Base-by-base conservation (phyloP, 1,140 invertebrate species). In the Stenopsyche tienmushanensis region DNA sequence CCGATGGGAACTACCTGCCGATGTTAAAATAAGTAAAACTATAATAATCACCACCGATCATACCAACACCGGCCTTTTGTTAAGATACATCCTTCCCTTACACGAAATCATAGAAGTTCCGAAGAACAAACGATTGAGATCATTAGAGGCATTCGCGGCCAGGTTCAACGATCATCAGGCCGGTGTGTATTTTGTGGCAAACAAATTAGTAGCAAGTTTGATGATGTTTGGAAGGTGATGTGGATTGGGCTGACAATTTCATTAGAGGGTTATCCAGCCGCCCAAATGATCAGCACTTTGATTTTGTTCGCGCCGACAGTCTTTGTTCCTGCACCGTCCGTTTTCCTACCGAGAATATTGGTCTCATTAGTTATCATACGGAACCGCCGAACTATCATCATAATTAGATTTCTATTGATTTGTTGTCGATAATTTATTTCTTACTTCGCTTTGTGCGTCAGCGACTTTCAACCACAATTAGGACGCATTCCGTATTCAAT, bases 201-300 rank as follows among this genome's bases (percentile, higher is more conserved):
- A 59, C 39, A 59, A 59, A 59, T 59, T 59, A 44, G 55, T 59
- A 59, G 29, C 29, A 44, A 59, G 34, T 59, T 20, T 59, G 13
- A 15, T 59, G 55, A 47, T 47, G 44, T 47, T 47, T 47, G 44
- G 44, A 3, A 17, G n/a, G 17, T 20, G 52, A 65, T 69, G 58
- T 63, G 62, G 55, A 65, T 58, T 50, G 9, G 23, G 45, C 67
- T 69, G 67, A 69, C 67, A 65, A 65, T 69, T 65, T 69, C 63
- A 69, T 69, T 69, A 69, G 58, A 69, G 67, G 57, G 67, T 50
- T 45, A 39, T 7, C 5, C 23, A 1, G 23, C 67, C 67, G 67
- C n/a, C 60, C 34, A 3, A 34, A 29, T 29, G 7, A 39, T 44
- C 64, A 45, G 24, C 44, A 17, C 17, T 34, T 55, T 34, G 29